phyloP scores from a whole-genome alignment of 2,113 vertebrate genomes.

The Antidorcas marsupialis region DNA sequence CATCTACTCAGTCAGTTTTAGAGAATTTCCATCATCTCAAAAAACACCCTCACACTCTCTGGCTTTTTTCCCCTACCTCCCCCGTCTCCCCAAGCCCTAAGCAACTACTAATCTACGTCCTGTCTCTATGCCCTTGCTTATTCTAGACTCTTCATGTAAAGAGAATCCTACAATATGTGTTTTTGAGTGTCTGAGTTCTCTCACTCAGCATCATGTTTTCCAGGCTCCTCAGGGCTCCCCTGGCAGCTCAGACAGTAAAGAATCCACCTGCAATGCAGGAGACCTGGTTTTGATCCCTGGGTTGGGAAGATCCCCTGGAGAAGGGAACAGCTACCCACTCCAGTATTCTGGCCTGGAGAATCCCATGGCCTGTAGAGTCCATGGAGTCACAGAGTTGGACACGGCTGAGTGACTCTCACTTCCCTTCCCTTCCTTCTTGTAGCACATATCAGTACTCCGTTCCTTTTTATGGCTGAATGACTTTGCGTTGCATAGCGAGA shows the following conservation, averaged over 20 bases:
- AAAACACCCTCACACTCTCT: not conserved
- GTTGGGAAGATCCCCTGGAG: not conserved
- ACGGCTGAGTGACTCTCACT: not conserved
- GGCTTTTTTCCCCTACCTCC: not conserved
- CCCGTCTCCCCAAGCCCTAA: not conserved
- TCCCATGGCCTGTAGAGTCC: not conserved
- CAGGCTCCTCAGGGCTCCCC: not conserved
- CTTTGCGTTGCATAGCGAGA: rapidly evolving
- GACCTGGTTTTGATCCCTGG: not conserved
- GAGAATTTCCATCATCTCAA: not conserved
- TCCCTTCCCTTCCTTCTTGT: rapidly evolving
- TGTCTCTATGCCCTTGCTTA: not conserved
- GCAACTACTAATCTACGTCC: not conserved
- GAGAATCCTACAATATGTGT: not conserved
- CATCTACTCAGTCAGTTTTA: not conserved
- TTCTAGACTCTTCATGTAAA: not conserved
- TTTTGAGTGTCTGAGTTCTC: not conserved
- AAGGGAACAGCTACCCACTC: not conserved
- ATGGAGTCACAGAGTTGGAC: not conserved
- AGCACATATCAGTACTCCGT: rapidly evolving
- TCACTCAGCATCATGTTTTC: not conserved
- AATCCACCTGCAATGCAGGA: not conserved
- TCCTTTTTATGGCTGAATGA: not conserved
- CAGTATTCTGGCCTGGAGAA: not conserved
- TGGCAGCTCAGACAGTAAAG: not conserved